phyloP scores from a whole-genome alignment of 2,797 vertebrate species.

The Acanthurus leucopareius region DNA sequence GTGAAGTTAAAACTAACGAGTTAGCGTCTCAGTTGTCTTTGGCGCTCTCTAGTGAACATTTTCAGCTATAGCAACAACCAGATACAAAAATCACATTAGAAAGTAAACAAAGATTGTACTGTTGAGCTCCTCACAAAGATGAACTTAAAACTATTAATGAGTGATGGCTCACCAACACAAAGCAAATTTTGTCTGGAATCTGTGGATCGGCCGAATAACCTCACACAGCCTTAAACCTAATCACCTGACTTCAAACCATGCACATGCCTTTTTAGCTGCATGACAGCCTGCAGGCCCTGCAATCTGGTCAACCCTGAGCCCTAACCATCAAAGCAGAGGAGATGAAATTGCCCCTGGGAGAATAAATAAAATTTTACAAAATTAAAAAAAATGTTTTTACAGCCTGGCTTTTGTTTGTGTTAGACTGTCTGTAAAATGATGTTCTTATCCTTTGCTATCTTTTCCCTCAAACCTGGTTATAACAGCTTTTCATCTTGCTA shows the following conservation, averaged over 20 bases:
- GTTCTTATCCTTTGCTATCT: neutral
- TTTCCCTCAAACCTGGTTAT: neutral
- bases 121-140: neutral
- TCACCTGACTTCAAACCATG: neutral
- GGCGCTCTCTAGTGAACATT: conserved; percentile 40
- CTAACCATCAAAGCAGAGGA: neutral
- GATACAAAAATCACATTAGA: neutral
- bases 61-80: neutral
- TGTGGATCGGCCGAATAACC: neutral
- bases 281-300: neutral
- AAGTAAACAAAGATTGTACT: neutral
- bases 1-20: neutral
- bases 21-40: conserved; percentile 30
- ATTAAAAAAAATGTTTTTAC: no score
- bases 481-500: neutral
- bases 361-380: neutral
- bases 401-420: neutral
- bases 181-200: neutral
- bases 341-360: neutral
- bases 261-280: neutral
- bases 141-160: neutral
- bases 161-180: neutral
- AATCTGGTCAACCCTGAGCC: neutral
- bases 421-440: neutral
- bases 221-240: neutral